Evolutionary conservation across 1,140 invertebrate genomes (phyloP).

Genomic region (Yoshiicerus persimilis): DNA sequence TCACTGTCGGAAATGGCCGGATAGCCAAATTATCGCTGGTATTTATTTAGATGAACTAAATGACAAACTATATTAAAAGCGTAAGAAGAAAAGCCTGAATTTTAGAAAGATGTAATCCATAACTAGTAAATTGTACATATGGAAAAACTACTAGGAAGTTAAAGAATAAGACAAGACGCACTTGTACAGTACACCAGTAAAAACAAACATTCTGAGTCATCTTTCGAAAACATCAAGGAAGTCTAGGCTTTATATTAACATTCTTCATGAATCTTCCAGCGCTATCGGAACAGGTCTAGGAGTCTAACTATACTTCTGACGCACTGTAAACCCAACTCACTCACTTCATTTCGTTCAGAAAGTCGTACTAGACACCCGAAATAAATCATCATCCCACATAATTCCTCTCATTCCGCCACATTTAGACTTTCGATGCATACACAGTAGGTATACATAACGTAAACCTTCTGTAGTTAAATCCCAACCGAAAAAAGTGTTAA

Average conservation of each 20-base stretch:
- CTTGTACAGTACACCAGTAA: background rate
- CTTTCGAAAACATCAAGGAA: background rate
- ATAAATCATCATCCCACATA: conserved; percentile 22
- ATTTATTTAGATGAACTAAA: no score
- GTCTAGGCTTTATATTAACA: background rate
- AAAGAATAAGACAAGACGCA: background rate
- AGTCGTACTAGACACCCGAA: conserved; percentile 1
- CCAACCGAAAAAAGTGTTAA: background rate
- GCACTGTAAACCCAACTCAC: background rate
- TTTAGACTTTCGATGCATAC: background rate
- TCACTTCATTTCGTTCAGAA: conserved; percentile 1
- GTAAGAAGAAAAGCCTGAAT: no score
- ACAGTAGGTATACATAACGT: background rate
- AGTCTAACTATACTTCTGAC: background rate
- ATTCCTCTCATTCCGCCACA: conserved; percentile 10
- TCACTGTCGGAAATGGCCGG: no score
- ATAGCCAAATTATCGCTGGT: no score
- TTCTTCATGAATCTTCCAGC: background rate
- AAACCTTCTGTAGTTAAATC: background rate
- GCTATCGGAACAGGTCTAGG: background rate
- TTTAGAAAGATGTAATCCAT: no score
- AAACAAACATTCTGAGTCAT: conserved; percentile 11
- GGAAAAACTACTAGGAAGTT: background rate
- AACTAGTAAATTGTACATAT: background rate
- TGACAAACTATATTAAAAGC: no score